Conservation (phyloP, 2,888 invertebrate species). For the Drosophila prolongata region DNA sequence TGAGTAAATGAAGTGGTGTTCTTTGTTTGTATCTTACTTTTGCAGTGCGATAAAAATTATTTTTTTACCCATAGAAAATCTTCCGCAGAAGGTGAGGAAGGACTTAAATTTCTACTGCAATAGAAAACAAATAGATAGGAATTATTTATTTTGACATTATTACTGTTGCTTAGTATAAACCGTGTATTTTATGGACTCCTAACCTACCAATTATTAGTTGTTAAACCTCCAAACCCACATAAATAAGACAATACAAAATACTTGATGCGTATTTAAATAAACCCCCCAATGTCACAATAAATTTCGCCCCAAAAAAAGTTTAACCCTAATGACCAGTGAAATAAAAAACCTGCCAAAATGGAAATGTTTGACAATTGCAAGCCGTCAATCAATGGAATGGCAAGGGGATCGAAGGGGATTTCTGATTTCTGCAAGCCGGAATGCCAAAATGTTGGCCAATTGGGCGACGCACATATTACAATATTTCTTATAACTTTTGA, state of each 20-base stretch:
- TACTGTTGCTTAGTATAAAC: not conserved
- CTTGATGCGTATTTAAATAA: constrained; percentile 9
- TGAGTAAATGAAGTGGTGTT: not conserved
- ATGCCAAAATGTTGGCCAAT: constrained; percentile 45
- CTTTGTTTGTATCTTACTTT: not conserved
- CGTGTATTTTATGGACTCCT: too few species aligned
- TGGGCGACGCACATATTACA: constrained; percentile 31
- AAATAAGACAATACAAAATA: not conserved
- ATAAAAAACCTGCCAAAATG: constrained; percentile 8
- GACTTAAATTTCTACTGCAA: not conserved
- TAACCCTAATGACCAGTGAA: constrained; percentile 9
- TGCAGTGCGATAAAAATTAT: constrained; percentile 2
- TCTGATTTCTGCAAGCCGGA: constrained; percentile 9
- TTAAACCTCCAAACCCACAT: not conserved
- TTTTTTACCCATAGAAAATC: not conserved
- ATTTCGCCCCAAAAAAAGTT: constrained; percentile 12
- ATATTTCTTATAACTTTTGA: constrained; percentile 23
- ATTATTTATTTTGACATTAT: not conserved
- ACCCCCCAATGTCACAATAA: constrained; percentile 4
- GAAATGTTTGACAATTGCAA: constrained; percentile 17
- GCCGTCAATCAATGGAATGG: constrained; percentile 15
- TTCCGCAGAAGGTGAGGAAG: too few species aligned
- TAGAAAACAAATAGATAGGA: not conserved
- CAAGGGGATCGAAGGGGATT: not conserved
- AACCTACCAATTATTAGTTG: not conserved